phyloP scores from a whole-genome alignment of 2,888 invertebrate species.

The Lottia gigantea region DNA sequence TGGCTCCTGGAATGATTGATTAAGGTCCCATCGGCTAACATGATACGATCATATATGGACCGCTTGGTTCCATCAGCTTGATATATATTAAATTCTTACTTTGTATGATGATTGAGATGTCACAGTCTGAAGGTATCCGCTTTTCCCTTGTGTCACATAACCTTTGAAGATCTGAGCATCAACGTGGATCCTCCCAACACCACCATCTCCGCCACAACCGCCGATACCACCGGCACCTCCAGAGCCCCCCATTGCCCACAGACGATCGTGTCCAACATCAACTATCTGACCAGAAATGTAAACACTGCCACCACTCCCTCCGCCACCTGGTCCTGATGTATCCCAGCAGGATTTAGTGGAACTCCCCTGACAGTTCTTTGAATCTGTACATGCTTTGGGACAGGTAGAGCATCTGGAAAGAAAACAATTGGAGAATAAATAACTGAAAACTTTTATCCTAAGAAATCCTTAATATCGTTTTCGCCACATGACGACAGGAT shows the following conservation, averaged over 20 bases:
- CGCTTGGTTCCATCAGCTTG: too few species aligned
- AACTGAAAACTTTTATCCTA: too few species aligned
- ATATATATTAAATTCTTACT: not conserved
- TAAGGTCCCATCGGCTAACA: too few species aligned
- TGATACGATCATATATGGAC: too few species aligned
- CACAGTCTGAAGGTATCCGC: not conserved
- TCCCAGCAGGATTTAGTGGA: conserved; percentile 47
- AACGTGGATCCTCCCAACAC: conserved; percentile 44
- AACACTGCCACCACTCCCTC: conserved; percentile 53
- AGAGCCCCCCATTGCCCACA: conserved; percentile 41
- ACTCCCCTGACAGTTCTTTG: conserved; percentile 32
- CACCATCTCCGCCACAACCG: conserved; percentile 44
- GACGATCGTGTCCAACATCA: conserved; percentile 39
- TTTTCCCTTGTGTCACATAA: conserved; percentile 14
- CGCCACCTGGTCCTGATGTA: conserved; percentile 51
- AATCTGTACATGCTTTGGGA: conserved; percentile 33
- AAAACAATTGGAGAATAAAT: too few species aligned
- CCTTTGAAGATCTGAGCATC: conserved; percentile 43
- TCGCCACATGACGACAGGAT: too few species aligned
- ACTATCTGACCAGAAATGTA: conserved; percentile 44
- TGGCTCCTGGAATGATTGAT: too few species aligned
- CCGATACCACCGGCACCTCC: conserved; percentile 39
- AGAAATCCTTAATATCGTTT: too few species aligned
- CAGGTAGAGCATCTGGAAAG: conserved; percentile 38
- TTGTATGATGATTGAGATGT: not conserved